A percentile compares a stretch with the other conserved stretches of the same genome.
These are phyloP conservation scores for Actinopyga echinites DNA, from an alignment of 53 echinoderm and acorn worm genomes.

Conservation along the genomic window DNA sequence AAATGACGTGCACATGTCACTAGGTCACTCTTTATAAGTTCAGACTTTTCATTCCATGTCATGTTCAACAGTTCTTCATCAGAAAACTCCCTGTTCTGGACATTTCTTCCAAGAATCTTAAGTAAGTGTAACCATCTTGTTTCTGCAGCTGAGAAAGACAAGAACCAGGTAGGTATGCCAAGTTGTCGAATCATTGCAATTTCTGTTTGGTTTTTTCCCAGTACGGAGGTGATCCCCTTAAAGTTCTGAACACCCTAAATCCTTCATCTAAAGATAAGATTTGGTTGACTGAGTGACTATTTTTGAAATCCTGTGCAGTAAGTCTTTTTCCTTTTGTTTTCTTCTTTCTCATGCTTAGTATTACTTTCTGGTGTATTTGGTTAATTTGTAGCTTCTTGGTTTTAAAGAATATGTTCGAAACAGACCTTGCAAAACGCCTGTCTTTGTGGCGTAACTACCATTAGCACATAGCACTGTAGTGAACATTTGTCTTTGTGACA, in stretches of 20 bases:
- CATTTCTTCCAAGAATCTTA: constrained; percentile 21
- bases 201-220: constrained; percentile 44
- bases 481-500: neutral
- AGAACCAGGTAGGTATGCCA: constrained; percentile 49
- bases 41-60: constrained; percentile 41
- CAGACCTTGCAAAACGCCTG: constrained; percentile 46
- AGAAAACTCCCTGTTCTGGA: constrained; percentile 24
- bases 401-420: constrained; percentile 51
- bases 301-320: neutral
- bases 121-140: constrained; percentile 47
- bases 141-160: constrained; percentile 46
- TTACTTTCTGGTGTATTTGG: constrained; percentile 21
- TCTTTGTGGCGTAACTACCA: constrained; percentile 47
- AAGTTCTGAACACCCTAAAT: constrained; percentile 29
- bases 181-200: constrained; percentile 60
- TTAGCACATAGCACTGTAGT: constrained; percentile 45
- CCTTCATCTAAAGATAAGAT: constrained; percentile 49
- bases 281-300: neutral
- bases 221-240: constrained; percentile 48
- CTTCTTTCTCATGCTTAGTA: constrained; percentile 21
- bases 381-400: constrained; percentile 45
- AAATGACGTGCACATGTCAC: constrained; percentile 53
- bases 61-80: constrained; percentile 36
- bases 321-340: constrained; percentile 2
- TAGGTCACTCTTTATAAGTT: constrained; percentile 38